phyloP scores from a whole-genome alignment of 1,140 invertebrate genomes.

The Trachymyrmex cornetzi region DNA sequence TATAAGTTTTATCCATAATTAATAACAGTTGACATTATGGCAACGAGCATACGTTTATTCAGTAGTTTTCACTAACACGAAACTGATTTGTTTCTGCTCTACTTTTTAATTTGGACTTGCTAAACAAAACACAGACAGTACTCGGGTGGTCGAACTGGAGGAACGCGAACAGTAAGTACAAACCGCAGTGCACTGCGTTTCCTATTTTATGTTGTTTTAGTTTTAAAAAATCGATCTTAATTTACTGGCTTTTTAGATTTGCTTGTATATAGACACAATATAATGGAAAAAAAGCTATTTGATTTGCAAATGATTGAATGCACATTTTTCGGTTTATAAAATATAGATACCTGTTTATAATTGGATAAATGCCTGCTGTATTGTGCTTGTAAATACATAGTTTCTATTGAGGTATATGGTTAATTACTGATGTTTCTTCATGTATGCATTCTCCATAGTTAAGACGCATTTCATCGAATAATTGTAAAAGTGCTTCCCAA shows the following conservation, averaged over 20 bases:
- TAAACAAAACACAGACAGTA: conserved; percentile 90
- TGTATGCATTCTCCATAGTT: not conserved
- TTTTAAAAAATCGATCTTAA: conserved; percentile 47
- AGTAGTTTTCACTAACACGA: conserved; percentile 83
- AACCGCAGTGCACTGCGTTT: conserved; percentile 73
- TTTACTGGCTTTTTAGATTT: conserved; percentile 33
- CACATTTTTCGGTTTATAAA: conserved; percentile 42
- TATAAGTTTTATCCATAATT: not conserved
- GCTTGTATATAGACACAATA: conserved; percentile 15
- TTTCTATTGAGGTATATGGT: not conserved
- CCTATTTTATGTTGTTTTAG: conserved; percentile 61
- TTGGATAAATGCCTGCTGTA: not conserved
- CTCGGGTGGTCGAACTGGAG: conserved; percentile 91
- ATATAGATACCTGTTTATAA: not conserved
- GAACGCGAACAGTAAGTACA: conserved; percentile 94
- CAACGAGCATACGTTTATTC: conserved; percentile 55
- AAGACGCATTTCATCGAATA: not conserved
- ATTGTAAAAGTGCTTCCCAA: not conserved
- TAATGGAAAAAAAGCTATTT: conserved; percentile 14
- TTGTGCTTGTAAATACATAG: not conserved
- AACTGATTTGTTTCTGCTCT: conserved; percentile 86
- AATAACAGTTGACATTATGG: conserved; percentile 68
- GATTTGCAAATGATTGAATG: conserved; percentile 24
- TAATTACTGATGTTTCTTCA: not conserved
- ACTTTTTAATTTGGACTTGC: conserved; percentile 87